phyloP scores from a whole-genome alignment of 2,797 vertebrate genomes.

The Channa striata region DNA sequence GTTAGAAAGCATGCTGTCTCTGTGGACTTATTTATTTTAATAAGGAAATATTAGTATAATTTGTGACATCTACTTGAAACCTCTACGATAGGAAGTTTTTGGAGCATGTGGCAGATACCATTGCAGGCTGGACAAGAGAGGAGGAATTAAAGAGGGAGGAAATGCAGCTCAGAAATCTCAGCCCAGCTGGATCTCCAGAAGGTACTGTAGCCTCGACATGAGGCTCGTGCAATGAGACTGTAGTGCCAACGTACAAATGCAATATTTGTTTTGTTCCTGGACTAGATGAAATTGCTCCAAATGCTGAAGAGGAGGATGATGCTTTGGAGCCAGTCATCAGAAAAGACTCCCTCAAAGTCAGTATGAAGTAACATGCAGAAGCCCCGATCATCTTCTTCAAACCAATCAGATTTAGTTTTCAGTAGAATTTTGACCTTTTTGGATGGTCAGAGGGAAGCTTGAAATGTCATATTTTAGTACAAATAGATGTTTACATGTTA shows the following conservation, averaged over 20 bases:
- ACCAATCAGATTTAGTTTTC: background rate
- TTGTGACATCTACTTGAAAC: slow-evolving; percentile 2
- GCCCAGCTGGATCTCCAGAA: slow-evolving; percentile 7
- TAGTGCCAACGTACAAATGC: background rate
- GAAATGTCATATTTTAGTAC: background rate
- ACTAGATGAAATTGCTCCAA: slow-evolving; percentile 28
- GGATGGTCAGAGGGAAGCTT: background rate
- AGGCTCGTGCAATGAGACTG: accelerated
- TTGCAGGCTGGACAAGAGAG: slow-evolving; percentile 87
- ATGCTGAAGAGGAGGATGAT: slow-evolving; percentile 11
- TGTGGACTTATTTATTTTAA: background rate
- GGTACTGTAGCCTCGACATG: slow-evolving; percentile 45
- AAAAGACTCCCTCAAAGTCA: slow-evolving; percentile 93
- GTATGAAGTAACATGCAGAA: slow-evolving; percentile 14
- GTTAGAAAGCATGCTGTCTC: slow-evolving; percentile 73
- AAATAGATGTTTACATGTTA: too few relatives aligned
- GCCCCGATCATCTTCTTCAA: background rate
- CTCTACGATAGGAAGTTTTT: slow-evolving; percentile 86
- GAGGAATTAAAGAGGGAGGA: slow-evolving; percentile 85
- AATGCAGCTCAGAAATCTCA: slow-evolving; percentile 26
- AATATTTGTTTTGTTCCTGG: slow-evolving; percentile 15
- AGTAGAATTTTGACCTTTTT: background rate
- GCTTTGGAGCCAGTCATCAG: slow-evolving; percentile 78
- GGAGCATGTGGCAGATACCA: slow-evolving; percentile 86
- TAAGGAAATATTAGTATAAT: background rate